Base-by-base conservation (phyloP, 2,797 vertebrate species). In the Borostomias antarcticus region DNA sequence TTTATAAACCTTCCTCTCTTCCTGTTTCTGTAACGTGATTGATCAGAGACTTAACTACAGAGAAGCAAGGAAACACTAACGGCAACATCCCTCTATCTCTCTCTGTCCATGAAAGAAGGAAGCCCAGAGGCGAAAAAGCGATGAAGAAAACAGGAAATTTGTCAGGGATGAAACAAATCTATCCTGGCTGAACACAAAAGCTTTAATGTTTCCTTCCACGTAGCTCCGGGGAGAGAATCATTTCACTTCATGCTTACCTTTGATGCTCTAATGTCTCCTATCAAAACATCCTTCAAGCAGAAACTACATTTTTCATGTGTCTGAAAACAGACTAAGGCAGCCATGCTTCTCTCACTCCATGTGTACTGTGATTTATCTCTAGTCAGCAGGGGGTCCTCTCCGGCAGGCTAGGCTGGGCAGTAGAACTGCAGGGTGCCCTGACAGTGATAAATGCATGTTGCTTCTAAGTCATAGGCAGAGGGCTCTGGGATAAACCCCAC, bases 61-160 rank as follows among this genome's bases (percentile, higher is more conserved):
- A 76, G 67, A 66, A 68, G 75, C 77, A 56, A 82, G 80, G 75
- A 88, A 88, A 66, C 70, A 37, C 73, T 62, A 69, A 69, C 2
- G 50, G 56, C 77, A 85, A 85, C 76, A 81, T 81, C 79, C 74
- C 72, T 30, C 58, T 69, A 68, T 62, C 52, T 70, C 72, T 59
- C 57, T 70, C 72, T 70, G 82, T 87, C 81, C 85, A 79, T 81
- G 82, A 81, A 87, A 84, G 85, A 52, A 75, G 85, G 88, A 91
- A 90, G 78, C 62, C 69, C 63, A 81, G 82, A 86, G 78, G 75
- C 67, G 30, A 33, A 72, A 81, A 81, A 62, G 59, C 68, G 76
- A 82, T 82, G 80, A 88, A 89, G 80, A 89, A 89, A 92, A 91
- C 90, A 91, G 91, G 90, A 92, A 88, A 88, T 89, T 78, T 80